Evolutionary conservation across 2,113 vertebrate species (phyloP), one percentile per base, ranked within the genome.

Genomic region (Strix aluco): DNA sequence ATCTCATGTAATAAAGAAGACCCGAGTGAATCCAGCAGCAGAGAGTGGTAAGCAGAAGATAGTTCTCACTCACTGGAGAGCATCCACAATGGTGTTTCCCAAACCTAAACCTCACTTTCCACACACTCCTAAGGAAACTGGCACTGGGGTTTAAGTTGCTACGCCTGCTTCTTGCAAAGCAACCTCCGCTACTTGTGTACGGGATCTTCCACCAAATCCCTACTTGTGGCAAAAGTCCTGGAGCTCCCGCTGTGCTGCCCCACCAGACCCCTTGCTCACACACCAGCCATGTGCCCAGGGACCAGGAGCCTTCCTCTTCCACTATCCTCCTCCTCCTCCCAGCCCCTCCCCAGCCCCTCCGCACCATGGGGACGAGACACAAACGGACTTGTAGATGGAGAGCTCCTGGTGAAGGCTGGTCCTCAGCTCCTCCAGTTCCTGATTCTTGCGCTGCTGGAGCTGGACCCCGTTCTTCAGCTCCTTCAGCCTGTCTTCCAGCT

Each of bases 381-480:
- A 32, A 55, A 97, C 98, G 29, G 96, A 99, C 99, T 99, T 99
- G 96, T 99, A 99, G 69, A 98, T 97, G 75, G 98, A 96, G 27
- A 99, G 98, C 86, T 99, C 98, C 58, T 97, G 95, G 23, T 98
- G 95, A 9, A 99, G 98, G 73, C 96, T 98, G 90, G 97, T 98
- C 96, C 98, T 98, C 88, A 99, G 85, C 67, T 98, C 98, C 84
- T 99, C 98, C 86, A 99, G 97, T 72, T 99, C 98, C 89, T 98
- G 98, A 62, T 98, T 99, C 97, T 99, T 99, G 96, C 97, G 98
- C 75, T 98, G 98, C 96, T 99, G 99, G 74, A 99, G 97, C 78
- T 98, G 98, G 2, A 99, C 97, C 40, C 99, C 98, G 0, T 97
- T 99, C 97, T 98, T 99, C 89, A 99, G 96, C 81, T 98, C 98